Conservation (phyloP, 2,113 vertebrate genomes). For the Cygnus atratus region DNA sequence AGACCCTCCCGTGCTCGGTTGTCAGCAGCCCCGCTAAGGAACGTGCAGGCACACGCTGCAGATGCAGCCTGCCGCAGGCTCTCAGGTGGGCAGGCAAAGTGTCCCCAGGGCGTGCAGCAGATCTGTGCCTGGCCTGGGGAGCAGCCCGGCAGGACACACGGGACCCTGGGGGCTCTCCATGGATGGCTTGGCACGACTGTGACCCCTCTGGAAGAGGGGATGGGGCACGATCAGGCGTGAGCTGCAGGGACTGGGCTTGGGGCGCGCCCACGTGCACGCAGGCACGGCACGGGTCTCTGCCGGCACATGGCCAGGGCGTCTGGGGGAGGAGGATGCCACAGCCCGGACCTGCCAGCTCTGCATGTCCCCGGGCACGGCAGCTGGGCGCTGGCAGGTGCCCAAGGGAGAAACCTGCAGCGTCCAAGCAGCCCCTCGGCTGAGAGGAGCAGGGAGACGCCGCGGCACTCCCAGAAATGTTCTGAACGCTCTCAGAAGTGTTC, state of each 20-base stretch:
- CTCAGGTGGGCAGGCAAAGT: neutral
- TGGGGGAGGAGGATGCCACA: neutral
- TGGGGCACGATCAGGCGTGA: neutral
- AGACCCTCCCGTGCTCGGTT: neutral
- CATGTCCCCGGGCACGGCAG: neutral
- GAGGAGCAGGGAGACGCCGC: neutral
- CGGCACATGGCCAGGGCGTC: rapidly evolving
- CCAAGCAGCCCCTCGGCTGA: neutral
- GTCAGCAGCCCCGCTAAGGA: neutral
- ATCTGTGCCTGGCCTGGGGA: rapidly evolving
- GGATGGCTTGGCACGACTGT: neutral
- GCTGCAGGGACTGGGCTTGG: neutral
- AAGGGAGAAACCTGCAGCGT: neutral
- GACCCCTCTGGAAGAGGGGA: neutral
- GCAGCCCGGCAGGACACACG: neutral
- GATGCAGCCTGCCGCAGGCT: neutral
- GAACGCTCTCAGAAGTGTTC: neutral
- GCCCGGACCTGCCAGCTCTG: neutral
- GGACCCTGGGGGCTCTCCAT: neutral
- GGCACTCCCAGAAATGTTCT: neutral
- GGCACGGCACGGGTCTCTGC: neutral
- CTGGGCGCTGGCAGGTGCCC: neutral
- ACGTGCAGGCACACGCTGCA: neutral
- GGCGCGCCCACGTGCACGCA: no score
- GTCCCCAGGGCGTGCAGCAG: neutral